Evolutionary conservation across 2,797 vertebrate genomes (phyloP), one percentile per base, ranked within the genome.

Genomic region (Eutrigla gurnardus): DNA sequence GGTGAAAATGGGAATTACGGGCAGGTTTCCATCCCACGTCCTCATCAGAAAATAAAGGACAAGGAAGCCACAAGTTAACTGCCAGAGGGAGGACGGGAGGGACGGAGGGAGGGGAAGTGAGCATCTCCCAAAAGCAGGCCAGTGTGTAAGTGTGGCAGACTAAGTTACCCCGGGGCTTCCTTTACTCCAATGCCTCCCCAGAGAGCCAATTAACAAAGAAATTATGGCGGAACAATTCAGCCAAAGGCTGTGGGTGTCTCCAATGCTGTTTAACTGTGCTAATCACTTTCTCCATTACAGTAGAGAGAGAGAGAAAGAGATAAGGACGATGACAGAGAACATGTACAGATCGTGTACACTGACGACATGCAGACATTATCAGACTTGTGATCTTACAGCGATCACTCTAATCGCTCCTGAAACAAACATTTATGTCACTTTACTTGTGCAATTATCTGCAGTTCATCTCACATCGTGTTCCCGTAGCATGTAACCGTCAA

Each of bases 141-240:
- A 91, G 88, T 93, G 87, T 91, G 90, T 89, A 88, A 92, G 83
- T 82, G 88, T 91, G 91, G 88, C 90, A 90, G 90, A 88, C 85
- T 75, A 4, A 70, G 87, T 81, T 80, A 89, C 89, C 88, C 89
- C 50, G 53, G 52, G 88, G 91, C 90, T 85, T 88, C 81, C 72
- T 87, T 84, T 86, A 77, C 82, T 78, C 86, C 67, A 88, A 77
- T 78, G 75, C 70, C 65, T 94, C 93, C 92, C 92, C 64, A 77
- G 93, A 94, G 93, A 94, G 86, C 93, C 92, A 95, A 95, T 95
- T 95, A 95, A 94, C 93, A 93, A 94, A 95, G 92, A 95, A 92
- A 94, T 93, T 88, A 94, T 91, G 92, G 92, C 81, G 80, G 85
- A 94, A 93, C 91, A 88, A 90, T 92, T 87, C 65, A 84, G 86